phyloP scores from a whole-genome alignment of 35 echinoderm and acorn worm genomes.

The Lytechinus variegatus region DNA sequence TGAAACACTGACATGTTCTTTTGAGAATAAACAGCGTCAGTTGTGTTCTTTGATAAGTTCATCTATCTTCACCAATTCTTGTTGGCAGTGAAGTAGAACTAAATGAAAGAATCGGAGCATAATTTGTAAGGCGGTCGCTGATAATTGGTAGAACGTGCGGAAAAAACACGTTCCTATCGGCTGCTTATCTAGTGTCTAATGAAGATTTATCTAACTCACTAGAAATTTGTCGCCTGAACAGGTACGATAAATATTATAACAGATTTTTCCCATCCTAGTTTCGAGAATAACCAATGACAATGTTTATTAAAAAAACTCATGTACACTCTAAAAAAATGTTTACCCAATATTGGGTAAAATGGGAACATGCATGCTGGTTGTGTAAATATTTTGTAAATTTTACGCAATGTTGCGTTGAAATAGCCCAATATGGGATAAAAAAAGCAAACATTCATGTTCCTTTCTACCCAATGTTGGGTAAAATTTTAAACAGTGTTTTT shows the following conservation, averaged over 20 bases:
- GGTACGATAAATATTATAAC: neutral
- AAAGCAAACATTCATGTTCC: too few species aligned
- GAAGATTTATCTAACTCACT: neutral
- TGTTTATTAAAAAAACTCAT: too few species aligned
- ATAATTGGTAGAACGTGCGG: conserved; percentile 2
- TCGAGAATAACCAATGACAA: too few species aligned
- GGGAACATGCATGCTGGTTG: too few species aligned
- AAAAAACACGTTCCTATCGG: neutral
- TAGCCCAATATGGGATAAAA: too few species aligned
- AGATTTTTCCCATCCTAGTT: neutral
- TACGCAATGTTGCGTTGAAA: too few species aligned
- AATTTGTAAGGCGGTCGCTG: neutral
- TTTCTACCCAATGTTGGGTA: too few species aligned
- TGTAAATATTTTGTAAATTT: too few species aligned
- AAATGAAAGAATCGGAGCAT: neutral
- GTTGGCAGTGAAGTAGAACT: neutral
- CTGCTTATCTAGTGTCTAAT: neutral
- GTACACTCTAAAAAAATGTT: too few species aligned
- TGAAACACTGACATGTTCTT: neutral
- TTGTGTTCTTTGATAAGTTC: neutral
- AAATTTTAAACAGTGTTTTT: too few species aligned
- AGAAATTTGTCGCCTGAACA: neutral
- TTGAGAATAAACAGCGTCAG: neutral
- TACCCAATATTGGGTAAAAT: too few species aligned
- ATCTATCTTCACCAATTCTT: neutral